Base-by-base conservation (phyloP, 2,888 invertebrate species). In the Epinotia bilunana region DNA sequence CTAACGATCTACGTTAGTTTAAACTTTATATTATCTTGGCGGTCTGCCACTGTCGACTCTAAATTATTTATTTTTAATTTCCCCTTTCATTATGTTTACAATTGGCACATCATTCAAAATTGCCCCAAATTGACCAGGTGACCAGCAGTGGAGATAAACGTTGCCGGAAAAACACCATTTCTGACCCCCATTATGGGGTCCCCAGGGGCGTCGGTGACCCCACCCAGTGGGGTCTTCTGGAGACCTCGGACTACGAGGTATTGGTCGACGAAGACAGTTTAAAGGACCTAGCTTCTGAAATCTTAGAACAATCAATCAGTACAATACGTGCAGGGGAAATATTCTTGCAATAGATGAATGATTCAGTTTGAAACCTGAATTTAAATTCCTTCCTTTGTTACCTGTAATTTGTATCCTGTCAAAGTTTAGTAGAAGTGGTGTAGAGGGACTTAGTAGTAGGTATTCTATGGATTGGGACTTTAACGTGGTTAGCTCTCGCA, bases 171-270 rank as follows among this genome's bases (percentile, higher is more conserved):
- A 87, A 86, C 79, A 86, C 85, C 74, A 86, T 87, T 77, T 86
- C 86, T 75, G 84, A 84, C 75, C 81, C 85, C 71, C 86, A 86
- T 75, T 86, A 81, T 80, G 80, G 86, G 78, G 80, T 82, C 69
- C 85, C 86, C 43, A 80, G 86, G 78, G 86, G 86, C 60, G 86
- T 86, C 67, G 80, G 80, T 65, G 85, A 86, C 79, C 85, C 85
- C 76, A 82, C 87, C 65, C 86, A 87, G 77, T 87, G 87, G 85
- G 85, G 86, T 77, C 84, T 88, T 76, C 84, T 87, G 80, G 89
- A 84, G 81, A 83, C 85, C 82, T 90, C 84, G 79, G 89, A 87
- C 87, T 90, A 83, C 83, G 86, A 87, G 87, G 86, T 87, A 83
- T 69, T 69, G 62, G 68, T 46, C 53, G 62, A 43, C 64, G 63